These are phyloP conservation scores for Macrotus californicus DNA, from an alignment of 2,113 vertebrate genomes.

Conservation along the genomic window DNA sequence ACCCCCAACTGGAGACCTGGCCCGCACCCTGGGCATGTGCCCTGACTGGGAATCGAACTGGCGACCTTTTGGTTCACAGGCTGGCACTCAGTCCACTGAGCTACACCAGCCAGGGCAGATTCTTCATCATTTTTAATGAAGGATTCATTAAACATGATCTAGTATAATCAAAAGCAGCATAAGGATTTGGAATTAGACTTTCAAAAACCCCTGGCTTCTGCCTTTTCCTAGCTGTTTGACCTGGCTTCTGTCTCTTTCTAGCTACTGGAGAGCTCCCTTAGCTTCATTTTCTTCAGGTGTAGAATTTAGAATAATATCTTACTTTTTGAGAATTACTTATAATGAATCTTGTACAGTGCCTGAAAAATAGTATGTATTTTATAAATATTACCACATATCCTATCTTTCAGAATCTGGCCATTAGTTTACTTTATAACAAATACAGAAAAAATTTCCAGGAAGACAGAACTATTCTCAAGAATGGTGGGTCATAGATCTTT, in stretches of 20 bases:
- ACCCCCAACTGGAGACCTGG: too few relatives aligned
- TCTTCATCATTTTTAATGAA: neutral
- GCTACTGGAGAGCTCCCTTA: neutral
- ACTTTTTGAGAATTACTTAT: constrained; percentile 19
- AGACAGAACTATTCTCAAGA: neutral
- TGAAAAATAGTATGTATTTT: constrained; percentile 5
- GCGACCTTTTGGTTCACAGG: too few relatives aligned
- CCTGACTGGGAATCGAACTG: too few relatives aligned
- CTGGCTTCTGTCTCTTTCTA: neutral
- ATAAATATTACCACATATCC: neutral
- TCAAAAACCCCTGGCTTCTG: neutral
- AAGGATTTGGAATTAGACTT: constrained; percentile 22
- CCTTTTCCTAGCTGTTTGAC: neutral
- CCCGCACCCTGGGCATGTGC: too few relatives aligned
- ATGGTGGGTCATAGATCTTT: neutral
- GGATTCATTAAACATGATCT: neutral
- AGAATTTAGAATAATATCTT: constrained; percentile 1
- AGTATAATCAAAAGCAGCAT: neutral
- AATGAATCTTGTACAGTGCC: neutral
- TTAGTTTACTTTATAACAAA: constrained; percentile 9
- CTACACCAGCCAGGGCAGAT: neutral
- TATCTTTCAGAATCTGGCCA: neutral
- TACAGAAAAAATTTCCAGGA: neutral
- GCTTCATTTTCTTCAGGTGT: constrained; percentile 6
- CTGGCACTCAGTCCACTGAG: too few relatives aligned